Base-by-base conservation (phyloP, 2,113 vertebrate genomes). In the Callionymus lyra region DNA sequence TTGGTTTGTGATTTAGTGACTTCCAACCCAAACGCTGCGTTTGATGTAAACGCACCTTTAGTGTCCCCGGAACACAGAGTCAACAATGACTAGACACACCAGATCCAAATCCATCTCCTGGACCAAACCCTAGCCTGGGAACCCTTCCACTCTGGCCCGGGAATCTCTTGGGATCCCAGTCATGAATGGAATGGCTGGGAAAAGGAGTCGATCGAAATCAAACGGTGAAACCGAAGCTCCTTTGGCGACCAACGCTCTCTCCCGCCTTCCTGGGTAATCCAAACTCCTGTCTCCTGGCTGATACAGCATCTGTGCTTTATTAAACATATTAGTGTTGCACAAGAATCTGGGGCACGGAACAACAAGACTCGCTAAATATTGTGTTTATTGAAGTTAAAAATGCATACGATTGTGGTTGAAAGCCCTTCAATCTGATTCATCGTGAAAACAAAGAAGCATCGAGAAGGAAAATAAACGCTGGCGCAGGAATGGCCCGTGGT, bases 241-340 rank as follows among this genome's bases (percentile, higher is more conserved):
- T 27, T 27, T 27, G 21, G 21, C 21, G 4, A 27, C 4, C 21
- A 27, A 27, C 43, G 10, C 10, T 35, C 44, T 55, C 57, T 34
- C 21, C 34, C 45, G 35, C 51, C 49, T 67, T 54, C 47, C 50
- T 63, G 41, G 57, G 54, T 68, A 63, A 58, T 15, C n/a, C 70
- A 65, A 72, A 73, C 35, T 45, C 17, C 44, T 77, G 77, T 72
- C 73, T 80, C 50, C 60, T 53, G 75, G 73, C 73, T 59, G 63
- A 79, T 53, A 21, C 61, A 67, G 74, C 80, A 79, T 82, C 73
- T 82, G 77, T 70, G 65, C 70, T 72, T 67, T 77, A 70, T 77
- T 80, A 77, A 68, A 66, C 49, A 60, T 77, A 77, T 73, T 76
- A 63, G 63, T 62, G 69, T 80, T 79, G 70, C 61, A 63, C 74